A percentile compares a stretch with the other conserved stretches of the same genome.
Evolutionary conservation across 2,113 vertebrate species (phyloP).

Genomic region (Romanogobio albipinnatus): DNA sequence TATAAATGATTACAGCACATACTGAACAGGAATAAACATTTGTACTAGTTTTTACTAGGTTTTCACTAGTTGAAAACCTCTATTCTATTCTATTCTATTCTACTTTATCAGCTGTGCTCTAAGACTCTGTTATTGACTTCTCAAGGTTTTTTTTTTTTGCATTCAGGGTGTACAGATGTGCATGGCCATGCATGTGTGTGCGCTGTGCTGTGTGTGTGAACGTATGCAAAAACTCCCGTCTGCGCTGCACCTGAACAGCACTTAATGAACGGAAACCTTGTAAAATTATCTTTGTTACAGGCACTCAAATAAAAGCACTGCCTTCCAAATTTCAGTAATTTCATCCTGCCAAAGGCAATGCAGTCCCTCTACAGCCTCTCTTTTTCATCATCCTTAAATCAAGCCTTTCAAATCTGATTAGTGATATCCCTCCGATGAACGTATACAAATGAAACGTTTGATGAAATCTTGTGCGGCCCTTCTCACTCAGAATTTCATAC

Average conservation of each 20-base stretch:
- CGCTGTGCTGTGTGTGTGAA: constrained; percentile 3
- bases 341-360: constrained; percentile 50
- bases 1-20: neutral
- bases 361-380: constrained; percentile 6
- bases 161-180: neutral
- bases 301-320: constrained; percentile 62
- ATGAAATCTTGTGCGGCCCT: constrained; percentile 57
- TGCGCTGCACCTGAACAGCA: constrained; percentile 61
- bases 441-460: constrained; percentile 55
- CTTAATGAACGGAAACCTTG: constrained; percentile 67
- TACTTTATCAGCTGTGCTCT: neutral
- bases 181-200: constrained; percentile 9
- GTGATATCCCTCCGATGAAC: constrained; percentile 53
- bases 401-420: constrained; percentile 65
- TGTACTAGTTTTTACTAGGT: neutral
- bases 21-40: neutral
- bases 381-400: constrained; percentile 68
- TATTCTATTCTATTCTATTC: too few relatives aligned
- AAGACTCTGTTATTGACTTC: neutral
- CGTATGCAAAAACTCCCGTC: constrained; percentile 14
- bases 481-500: constrained; percentile 53
- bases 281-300: constrained; percentile 68
- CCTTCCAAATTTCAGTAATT: constrained; percentile 50
- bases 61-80: neutral
- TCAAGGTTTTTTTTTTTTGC: neutral